Evolutionary conservation across 1,140 invertebrate species (phyloP).

Genomic region (Pseudomyrmex gracilis): DNA sequence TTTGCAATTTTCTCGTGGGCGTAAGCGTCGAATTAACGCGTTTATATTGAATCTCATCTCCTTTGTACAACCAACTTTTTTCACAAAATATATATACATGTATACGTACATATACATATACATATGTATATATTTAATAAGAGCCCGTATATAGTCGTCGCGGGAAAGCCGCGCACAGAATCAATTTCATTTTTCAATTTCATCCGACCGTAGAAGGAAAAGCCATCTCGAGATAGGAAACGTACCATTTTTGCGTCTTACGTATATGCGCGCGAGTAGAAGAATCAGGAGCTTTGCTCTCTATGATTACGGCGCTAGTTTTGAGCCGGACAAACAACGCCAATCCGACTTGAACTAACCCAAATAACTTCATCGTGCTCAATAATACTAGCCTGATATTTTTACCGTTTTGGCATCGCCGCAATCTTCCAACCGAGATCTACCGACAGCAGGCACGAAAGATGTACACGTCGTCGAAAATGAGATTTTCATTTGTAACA

Average conservation of each 20-base stretch:
- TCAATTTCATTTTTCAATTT: constrained; percentile 77
- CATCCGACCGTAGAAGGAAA: constrained; percentile 60
- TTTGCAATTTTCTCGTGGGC: background rate
- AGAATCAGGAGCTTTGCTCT: constrained; percentile 75
- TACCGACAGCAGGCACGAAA: constrained; percentile 14
- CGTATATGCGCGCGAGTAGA: constrained; percentile 60
- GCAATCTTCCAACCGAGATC: constrained; percentile 67
- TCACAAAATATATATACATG: background rate
- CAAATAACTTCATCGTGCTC: constrained; percentile 76
- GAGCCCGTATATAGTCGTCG: constrained; percentile 21
- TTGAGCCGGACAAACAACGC: constrained; percentile 71
- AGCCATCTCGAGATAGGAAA: constrained; percentile 57
- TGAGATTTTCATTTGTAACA: constrained; percentile 70
- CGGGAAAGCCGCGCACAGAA: constrained; percentile 64
- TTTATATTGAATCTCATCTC: constrained; percentile 50
- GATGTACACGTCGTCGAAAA: constrained; percentile 66
- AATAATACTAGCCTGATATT: constrained; percentile 72
- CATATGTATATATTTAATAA: constrained; percentile 71
- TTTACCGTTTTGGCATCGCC: constrained; percentile 44
- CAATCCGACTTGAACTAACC: constrained; percentile 71
- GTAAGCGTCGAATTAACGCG: constrained; percentile 13
- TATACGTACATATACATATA: too few relatives aligned
- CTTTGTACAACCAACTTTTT: constrained; percentile 17
- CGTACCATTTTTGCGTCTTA: constrained; percentile 73
- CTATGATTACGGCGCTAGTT: constrained; percentile 75